These are phyloP conservation scores for Lophius americanus DNA, from an alignment of 2,797 vertebrate genomes.

Conservation along the genomic window DNA sequence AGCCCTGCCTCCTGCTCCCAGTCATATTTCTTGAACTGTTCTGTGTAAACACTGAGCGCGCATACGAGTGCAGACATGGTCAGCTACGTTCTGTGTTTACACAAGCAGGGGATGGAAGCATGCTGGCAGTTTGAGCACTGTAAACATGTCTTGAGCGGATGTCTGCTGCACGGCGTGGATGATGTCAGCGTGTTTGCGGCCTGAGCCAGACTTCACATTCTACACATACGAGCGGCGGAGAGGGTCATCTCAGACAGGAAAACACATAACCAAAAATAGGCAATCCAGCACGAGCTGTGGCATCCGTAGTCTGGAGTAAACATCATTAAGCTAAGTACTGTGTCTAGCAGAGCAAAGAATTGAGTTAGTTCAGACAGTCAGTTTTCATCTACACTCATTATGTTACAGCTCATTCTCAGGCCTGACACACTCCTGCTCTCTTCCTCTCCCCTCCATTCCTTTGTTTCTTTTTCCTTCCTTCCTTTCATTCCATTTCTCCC, in stretches of 20 bases:
- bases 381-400: constrained; percentile 73
- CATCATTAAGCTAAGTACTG: constrained; percentile 66
- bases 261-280: constrained; percentile 69
- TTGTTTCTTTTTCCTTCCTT: constrained; percentile 12
- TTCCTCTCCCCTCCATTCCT: constrained; percentile 19
- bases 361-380: constrained; percentile 72
- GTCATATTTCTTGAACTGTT: constrained; percentile 54
- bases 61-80: constrained; percentile 48
- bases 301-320: constrained; percentile 66
- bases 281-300: constrained; percentile 47
- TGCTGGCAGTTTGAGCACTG: constrained; percentile 55
- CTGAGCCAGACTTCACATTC: constrained; percentile 60
- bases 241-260: constrained; percentile 32
- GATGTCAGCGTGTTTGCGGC: constrained; percentile 61
- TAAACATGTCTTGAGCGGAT: constrained; percentile 73
- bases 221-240: constrained; percentile 33
- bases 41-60: constrained; percentile 57
- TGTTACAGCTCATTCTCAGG: constrained; percentile 66
- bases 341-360: constrained; percentile 77
- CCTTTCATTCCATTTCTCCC: background rate
- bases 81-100: constrained; percentile 65
- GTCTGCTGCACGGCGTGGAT: constrained; percentile 59
- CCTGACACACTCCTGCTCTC: constrained; percentile 40
- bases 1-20: constrained; percentile 35
- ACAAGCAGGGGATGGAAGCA: constrained; percentile 51